Evolutionary conservation across 2,113 vertebrate genomes (phyloP).

Genomic region (Xenopus tropicalis): UCB_Xtro_10.0 CM004446.2:123609001-123609500

Average conservation of each 20-base stretch:
- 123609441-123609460: too few species aligned
- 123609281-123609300: conserved; percentile 83
- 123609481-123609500: too few species aligned
- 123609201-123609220: conserved; percentile 88
- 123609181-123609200: conserved; percentile 79
- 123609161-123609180: conserved; percentile 76
- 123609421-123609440: too few species aligned
- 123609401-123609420: too few species aligned
- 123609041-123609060: too few species aligned
- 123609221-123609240: conserved; percentile 83
- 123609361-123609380: too few species aligned
- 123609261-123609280: conserved; percentile 88
- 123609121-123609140: conserved; percentile 92
- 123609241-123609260: conserved; percentile 65
- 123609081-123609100: conserved; percentile 84
- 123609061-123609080: background rate
- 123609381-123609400: too few species aligned
- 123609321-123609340: conserved; percentile 47
- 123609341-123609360: background rate
- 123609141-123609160: conserved; percentile 89
- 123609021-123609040: too few species aligned
- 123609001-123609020: too few species aligned
- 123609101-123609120: conserved; percentile 73
- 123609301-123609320: conserved; percentile 89
- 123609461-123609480: too few species aligned